These are phyloP conservation scores for Pygoscelis antarcticus DNA, from an alignment of 2,113 vertebrate genomes.

Conservation along the genomic window DNA sequence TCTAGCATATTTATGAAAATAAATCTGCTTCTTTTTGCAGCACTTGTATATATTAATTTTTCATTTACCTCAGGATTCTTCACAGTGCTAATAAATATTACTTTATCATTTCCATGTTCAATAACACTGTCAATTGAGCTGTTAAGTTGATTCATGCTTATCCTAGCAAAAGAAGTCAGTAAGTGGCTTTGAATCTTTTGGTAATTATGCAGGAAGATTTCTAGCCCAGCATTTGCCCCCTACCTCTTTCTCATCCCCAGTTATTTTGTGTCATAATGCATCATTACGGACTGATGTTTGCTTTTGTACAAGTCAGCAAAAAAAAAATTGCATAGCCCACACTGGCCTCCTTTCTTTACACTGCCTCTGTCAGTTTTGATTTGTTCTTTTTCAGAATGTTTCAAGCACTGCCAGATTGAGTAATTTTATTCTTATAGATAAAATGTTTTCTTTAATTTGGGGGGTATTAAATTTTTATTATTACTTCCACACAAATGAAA, in stretches of 20 bases:
- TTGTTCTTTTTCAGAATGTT: constrained; percentile 52
- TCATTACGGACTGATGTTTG: constrained; percentile 54
- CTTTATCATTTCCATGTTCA: constrained; percentile 26
- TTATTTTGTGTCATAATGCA: constrained; percentile 68
- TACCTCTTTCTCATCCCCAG: neutral
- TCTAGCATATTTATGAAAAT: neutral
- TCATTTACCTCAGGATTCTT: constrained; percentile 19
- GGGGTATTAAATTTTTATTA: neutral
- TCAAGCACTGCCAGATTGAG: neutral
- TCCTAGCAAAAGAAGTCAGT: neutral
- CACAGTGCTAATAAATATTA: neutral
- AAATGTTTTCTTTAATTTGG: neutral
- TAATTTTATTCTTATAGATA: neutral
- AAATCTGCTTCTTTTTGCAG: neutral
- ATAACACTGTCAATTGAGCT: constrained; percentile 51
- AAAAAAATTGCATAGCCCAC: constrained; percentile 34
- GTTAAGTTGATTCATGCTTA: constrained; percentile 60
- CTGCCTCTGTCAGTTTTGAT: constrained; percentile 69
- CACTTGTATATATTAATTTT: constrained; percentile 23
- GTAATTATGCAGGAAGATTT: constrained; percentile 48
- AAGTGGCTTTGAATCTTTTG: constrained; percentile 57
- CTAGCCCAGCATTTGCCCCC: neutral
- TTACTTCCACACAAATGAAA: neutral
- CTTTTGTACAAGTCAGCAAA: constrained; percentile 68
- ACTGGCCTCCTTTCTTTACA: constrained; percentile 45